A percentile compares a stretch with the other conserved stretches of the same genome.
Conservation (phyloP, 2,797 vertebrate genomes). For the Hydrophis major region DNA sequence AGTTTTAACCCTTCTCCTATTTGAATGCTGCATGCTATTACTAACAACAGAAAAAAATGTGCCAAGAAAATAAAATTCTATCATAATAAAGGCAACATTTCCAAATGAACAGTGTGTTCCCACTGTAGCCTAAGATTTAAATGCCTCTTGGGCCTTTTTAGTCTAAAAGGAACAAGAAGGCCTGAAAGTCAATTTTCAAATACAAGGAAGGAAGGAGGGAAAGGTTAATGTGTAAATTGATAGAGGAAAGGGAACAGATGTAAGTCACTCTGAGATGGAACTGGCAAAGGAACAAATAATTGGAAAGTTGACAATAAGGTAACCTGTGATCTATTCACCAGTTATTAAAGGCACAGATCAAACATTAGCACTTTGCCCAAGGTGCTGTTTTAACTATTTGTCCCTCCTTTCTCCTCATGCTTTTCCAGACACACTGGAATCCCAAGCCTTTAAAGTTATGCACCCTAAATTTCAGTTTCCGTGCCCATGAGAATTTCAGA, state of each 20-base stretch:
- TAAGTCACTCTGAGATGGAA: not conserved
- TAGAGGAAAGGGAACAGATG: constrained; percentile 32
- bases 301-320: constrained; percentile 18
- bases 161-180: constrained; percentile 5
- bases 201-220: constrained; percentile 15
- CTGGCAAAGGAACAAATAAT: constrained; percentile 50
- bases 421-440: not conserved
- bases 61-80: not conserved
- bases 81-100: constrained; percentile 30
- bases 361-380: not conserved
- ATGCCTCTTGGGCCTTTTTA: constrained; percentile 31
- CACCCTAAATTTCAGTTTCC: not conserved
- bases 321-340: not conserved
- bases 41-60: not conserved
- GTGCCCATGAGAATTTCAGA: not conserved
- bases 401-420: not conserved
- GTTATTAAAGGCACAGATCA: not conserved
- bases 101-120: constrained; percentile 42
- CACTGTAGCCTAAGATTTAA: not conserved
- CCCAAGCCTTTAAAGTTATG: not conserved
- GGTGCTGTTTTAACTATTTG: not conserved
- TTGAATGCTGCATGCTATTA: accelerated
- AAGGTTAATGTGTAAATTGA: constrained; percentile 46
- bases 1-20: not conserved
- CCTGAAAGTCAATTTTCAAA: constrained; percentile 3